Evolutionary conservation across 2,797 vertebrate species (phyloP), one percentile per base, ranked within the genome.

Genomic region (Austrolebias charrua): DNA sequence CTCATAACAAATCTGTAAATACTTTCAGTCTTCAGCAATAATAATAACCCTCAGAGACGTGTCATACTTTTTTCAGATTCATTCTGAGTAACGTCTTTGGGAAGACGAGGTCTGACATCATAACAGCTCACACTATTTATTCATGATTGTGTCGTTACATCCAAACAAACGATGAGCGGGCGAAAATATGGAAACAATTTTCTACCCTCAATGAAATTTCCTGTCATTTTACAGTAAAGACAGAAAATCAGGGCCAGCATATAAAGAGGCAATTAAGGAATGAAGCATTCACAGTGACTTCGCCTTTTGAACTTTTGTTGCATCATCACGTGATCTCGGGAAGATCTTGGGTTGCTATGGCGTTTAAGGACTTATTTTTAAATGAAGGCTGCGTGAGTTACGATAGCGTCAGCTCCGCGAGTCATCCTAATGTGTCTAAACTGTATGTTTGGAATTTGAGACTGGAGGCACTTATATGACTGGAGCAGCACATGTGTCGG

Each of bases 391-490:
- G 63, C 75, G 60, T 75, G 71, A 84, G 80, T 76, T 85, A 74
- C 72, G 67, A 73, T 67, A 38, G 57, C 80, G 64, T 71, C 79
- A 73, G 76, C 83, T 84, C 85, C 84, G 83, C 19, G 48, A 85
- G 89, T 84, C 78, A 80, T 86, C 87, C 80, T 71, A 81, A 88
- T 69, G 79, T 73, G 79, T 85, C 84, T 69, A 75, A 87, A 74
- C 75, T 75, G 81, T 79, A 89, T 90, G 85, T 90, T 81, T 90
- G 84, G 86, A 90, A 91, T 90, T 90, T 80, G 83, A 76, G 83
- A 63, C 66, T 58, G 53, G 73, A 72, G 78, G 78, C 79, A 68
- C 74, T 66, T 52, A 63, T 77, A 77, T 5, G 66, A 78, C 63
- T 51, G 60, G 81, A 83, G 82, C 79, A 60, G 77, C 51, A 64